These are phyloP conservation scores for Chymomyza procnemis DNA, from an alignment of 2,888 invertebrate genomes.

Conservation along the genomic window DNA sequence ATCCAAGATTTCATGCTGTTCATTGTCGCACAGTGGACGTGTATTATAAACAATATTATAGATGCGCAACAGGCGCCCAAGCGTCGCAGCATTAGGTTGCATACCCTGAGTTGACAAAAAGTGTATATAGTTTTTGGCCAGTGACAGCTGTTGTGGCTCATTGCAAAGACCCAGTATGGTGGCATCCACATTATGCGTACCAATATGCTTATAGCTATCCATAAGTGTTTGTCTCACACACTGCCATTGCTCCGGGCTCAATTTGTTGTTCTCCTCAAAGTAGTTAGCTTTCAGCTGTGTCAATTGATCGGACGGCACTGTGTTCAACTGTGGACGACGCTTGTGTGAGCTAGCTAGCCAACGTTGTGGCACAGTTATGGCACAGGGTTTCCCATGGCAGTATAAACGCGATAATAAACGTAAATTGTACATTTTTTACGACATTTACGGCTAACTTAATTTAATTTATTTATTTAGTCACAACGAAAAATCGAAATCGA, in stretches of 20 bases:
- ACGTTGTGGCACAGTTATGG: background rate
- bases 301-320: slow-evolving; percentile 49
- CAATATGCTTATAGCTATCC: slow-evolving; percentile 62
- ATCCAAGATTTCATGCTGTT: slow-evolving; percentile 81
- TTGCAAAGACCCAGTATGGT: slow-evolving; percentile 81
- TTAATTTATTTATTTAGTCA: slow-evolving; percentile 4
- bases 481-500: slow-evolving; percentile 12
- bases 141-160: slow-evolving; percentile 77
- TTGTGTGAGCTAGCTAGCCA: slow-evolving; percentile 50
- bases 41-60: slow-evolving; percentile 78
- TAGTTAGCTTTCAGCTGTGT: slow-evolving; percentile 51
- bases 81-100: slow-evolving; percentile 81
- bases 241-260: slow-evolving; percentile 66
- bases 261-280: slow-evolving; percentile 39
- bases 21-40: slow-evolving; percentile 76
- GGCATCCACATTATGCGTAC: slow-evolving; percentile 81
- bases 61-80: slow-evolving; percentile 81
- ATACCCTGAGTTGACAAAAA: slow-evolving; percentile 80
- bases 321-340: slow-evolving; percentile 46
- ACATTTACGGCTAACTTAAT: background rate
- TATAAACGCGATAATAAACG: slow-evolving; percentile 34
- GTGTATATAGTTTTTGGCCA: slow-evolving; percentile 81
- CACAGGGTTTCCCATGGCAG: background rate
- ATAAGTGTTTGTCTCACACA: slow-evolving; percentile 55
- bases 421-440: slow-evolving; percentile 41